Percentiles rank a stretch among this genome's conserved stretches.
Evolutionary conservation across 2,888 invertebrate species (phyloP).

Genomic region (Fragum whitleyi): DNA sequence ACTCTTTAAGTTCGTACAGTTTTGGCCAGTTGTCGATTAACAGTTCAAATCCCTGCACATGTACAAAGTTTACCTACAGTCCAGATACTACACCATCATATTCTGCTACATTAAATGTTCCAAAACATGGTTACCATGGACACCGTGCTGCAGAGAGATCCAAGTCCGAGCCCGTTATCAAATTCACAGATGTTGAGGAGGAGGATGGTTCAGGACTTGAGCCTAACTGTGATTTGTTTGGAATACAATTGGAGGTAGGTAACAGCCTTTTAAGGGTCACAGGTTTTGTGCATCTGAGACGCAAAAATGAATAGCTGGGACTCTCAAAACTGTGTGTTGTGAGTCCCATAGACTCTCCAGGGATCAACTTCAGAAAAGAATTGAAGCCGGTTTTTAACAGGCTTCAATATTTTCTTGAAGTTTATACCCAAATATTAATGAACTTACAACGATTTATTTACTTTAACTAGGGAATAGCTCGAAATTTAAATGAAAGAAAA

Average conservation of each 20-base stretch:
- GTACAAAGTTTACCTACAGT: constrained; percentile 58
- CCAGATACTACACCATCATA: not conserved
- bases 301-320: too few species aligned
- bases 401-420: too few species aligned
- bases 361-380: too few species aligned
- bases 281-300: too few species aligned
- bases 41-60: constrained; percentile 44
- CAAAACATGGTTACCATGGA: constrained; percentile 13
- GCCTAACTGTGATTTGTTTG: constrained; percentile 71
- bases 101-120: not conserved
- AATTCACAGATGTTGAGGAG: constrained; percentile 42
- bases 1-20: constrained; percentile 58
- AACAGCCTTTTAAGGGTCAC: not conserved
- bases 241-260: constrained; percentile 75
- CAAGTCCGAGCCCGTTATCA: constrained; percentile 48
- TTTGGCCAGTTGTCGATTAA: constrained; percentile 55
- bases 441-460: too few species aligned
- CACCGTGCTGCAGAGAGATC: constrained; percentile 44
- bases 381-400: too few species aligned
- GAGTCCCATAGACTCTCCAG: too few species aligned
- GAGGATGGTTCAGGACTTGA: constrained; percentile 54
- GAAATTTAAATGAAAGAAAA: too few species aligned
- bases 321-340: too few species aligned
- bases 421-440: not conserved
- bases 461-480: too few species aligned